These are phyloP conservation scores for Pedionomus torquatus DNA, from an alignment of 2,113 vertebrate genomes.

Conservation along the genomic window DNA sequence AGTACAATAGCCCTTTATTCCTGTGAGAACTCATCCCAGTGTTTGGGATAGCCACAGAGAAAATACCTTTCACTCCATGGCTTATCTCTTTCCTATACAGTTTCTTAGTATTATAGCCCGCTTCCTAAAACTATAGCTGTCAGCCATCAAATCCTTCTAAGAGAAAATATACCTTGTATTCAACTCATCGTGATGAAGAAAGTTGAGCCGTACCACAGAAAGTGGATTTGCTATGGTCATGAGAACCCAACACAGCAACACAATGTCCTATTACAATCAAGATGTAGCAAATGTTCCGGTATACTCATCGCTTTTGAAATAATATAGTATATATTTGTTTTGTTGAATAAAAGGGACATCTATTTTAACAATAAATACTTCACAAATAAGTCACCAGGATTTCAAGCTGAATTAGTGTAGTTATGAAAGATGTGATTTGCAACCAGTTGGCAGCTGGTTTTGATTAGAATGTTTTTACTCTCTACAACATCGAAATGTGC, in stretches of 20 bases:
- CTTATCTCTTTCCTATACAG: neutral
- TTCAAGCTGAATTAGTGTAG: neutral
- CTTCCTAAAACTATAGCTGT: neutral
- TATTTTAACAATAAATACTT: slow-evolving; percentile 5
- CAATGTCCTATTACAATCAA: neutral
- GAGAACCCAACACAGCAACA: neutral
- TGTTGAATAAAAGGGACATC: neutral
- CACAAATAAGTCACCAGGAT: neutral
- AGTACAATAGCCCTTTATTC: neutral
- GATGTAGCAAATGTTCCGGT: neutral
- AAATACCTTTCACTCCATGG: neutral
- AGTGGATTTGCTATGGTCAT: neutral
- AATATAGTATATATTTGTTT: neutral
- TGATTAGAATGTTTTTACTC: slow-evolving; percentile 40
- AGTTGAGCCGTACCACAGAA: neutral
- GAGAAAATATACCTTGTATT: neutral
- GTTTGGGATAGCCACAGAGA: neutral
- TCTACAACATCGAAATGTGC: slow-evolving; percentile 5
- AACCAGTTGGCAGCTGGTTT: slow-evolving; percentile 17
- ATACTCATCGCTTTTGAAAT: neutral
- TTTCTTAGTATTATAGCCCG: neutral
- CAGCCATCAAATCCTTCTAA: neutral
- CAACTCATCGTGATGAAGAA: neutral
- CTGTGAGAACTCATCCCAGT: neutral
- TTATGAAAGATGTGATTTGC: slow-evolving; percentile 23